Percentiles rank a stretch among this genome's conserved stretches.
These are phyloP conservation scores for Hetaerina titia DNA, from an alignment of 2,888 invertebrate genomes.

Conservation along the genomic window DNA sequence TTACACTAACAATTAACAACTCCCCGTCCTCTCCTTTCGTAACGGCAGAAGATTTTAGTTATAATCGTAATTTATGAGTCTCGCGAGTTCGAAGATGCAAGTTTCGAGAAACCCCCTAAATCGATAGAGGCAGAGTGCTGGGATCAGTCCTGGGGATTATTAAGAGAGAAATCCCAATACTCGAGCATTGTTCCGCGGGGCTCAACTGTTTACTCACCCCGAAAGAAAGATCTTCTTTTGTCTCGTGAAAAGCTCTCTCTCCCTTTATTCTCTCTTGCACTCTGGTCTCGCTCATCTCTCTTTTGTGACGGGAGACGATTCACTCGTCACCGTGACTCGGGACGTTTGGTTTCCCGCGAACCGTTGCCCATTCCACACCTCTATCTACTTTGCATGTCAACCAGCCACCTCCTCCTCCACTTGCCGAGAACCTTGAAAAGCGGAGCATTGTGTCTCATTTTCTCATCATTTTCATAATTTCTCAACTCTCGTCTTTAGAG, in stretches of 20 bases:
- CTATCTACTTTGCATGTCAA: no score
- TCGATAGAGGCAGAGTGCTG: not conserved
- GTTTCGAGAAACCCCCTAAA: not conserved
- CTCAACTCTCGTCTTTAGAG: no score
- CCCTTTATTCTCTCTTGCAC: not conserved
- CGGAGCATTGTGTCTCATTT: no score
- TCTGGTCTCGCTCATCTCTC: not conserved
- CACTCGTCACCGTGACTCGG: not conserved
- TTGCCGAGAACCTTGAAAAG: no score
- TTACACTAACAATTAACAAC: no score
- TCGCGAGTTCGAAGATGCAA: not conserved
- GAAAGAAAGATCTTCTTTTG: not conserved
- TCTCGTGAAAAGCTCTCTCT: not conserved
- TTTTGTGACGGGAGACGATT: not conserved
- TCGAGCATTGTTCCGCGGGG: not conserved
- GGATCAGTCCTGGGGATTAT: not conserved
- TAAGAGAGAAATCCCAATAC: not conserved
- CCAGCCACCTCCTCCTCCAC: no score
- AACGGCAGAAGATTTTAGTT: not conserved
- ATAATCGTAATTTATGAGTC: not conserved
- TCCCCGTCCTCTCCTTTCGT: not conserved
- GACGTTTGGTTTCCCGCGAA: not conserved
- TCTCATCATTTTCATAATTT: no score
- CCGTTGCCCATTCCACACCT: not conserved
- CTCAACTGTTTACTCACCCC: not conserved